Evolutionary conservation across 2,113 vertebrate genomes (phyloP), one percentile per base, ranked within the genome.

Genomic region (Pheucticus melanocephalus): DNA sequence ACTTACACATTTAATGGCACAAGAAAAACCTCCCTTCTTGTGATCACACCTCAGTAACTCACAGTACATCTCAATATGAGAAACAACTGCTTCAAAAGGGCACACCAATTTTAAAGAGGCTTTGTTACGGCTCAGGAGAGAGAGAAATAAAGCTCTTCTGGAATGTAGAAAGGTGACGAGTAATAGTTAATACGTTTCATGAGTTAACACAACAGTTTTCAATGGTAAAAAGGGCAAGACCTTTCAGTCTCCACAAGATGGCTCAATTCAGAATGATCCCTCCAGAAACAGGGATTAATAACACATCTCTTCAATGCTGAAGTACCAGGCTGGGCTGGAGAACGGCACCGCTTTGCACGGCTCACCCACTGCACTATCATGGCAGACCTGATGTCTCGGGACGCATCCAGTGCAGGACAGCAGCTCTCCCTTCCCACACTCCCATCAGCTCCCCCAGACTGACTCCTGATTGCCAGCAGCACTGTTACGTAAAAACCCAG

Each of bases 31-130:
- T 96, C 96, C 96, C 95, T 97, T 97, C 97, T 97, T 97, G 97
- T 94, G 96, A 96, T 96, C 65, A 70, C 87, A 96, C 88, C 94
- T 97, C 90, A 65, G 89, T 80, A 95, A 92, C 96, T 95, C 97
- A 97, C 96, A 97, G 97, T 96, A 96, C 95, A 97, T 98, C 98
- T 98, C 98, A 98, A 98, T 98, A 98, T 98, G 98, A 98, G 98
- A 98, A 98, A 98, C 97, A 97, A 95, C 97, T 96, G 97, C 95
- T 97, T 98, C 93, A 73, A 86, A 96, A 94, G 96, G 94, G 86
- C 81, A 97, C 97, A 97, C 92, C 92, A 81, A 95, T 96, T 95
- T 84, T 94, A 92, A 93, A 96, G 96, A 97, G 96, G 96, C 94
- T 97, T 94, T 94, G 96, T 96, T 94, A 97, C 83, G 77, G 96